Percentiles rank a stretch among this genome's conserved stretches.
These are phyloP conservation scores for Incurvaria masculella DNA, from an alignment of 2,888 invertebrate genomes.

Conservation along the genomic window DNA sequence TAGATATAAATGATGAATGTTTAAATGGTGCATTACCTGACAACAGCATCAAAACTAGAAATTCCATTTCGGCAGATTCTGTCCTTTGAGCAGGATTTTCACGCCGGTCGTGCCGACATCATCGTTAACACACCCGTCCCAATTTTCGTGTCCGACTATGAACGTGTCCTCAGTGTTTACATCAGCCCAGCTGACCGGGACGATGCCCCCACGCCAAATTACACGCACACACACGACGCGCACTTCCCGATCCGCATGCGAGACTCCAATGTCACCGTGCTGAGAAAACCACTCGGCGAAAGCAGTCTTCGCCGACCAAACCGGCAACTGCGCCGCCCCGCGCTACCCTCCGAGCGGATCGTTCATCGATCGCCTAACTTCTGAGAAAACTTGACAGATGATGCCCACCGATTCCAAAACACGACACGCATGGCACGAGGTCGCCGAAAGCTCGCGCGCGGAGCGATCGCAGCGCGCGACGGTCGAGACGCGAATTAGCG, in stretches of 20 bases:
- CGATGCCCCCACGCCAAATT: constrained; percentile 32
- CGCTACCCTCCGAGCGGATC: not conserved
- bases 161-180: constrained; percentile 34
- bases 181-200: constrained; percentile 47
- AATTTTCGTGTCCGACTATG: no score
- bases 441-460: constrained; percentile 30
- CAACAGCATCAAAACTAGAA: constrained; percentile 36
- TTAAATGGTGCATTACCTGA: constrained; percentile 33
- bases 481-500: constrained; percentile 53
- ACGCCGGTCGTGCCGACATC: not conserved
- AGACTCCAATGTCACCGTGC: constrained; percentile 54
- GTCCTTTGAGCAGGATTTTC: not conserved
- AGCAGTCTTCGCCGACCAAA: constrained; percentile 25
- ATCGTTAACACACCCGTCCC: not conserved
- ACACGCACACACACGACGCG: constrained; percentile 44
- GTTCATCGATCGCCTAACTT: not conserved
- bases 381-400: not conserved
- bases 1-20: no score
- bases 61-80: constrained; percentile 35
- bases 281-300: constrained; percentile 49
- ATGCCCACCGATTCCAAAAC: constrained; percentile 26
- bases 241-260: constrained; percentile 51
- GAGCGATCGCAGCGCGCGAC: constrained; percentile 50
- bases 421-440: constrained; percentile 45
- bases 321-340: not conserved